Evolutionary conservation across 2,113 vertebrate species (phyloP).

Genomic region (Erinaceus europaeus): DNA sequence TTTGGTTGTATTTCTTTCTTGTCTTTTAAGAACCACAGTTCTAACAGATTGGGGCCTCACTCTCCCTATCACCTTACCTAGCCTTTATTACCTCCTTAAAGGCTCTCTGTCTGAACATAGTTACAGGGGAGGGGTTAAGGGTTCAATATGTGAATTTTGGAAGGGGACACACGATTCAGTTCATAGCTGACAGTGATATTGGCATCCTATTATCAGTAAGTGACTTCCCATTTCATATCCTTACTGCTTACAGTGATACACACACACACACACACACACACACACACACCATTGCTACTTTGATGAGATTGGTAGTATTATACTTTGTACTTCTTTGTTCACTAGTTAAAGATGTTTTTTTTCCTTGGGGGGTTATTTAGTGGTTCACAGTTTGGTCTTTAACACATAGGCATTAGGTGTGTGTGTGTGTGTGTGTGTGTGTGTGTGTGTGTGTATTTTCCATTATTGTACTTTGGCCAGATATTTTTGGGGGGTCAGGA

Average conservation of each 20-base stretch:
- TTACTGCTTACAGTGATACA: not conserved
- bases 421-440: no score
- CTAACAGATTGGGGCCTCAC: not conserved
- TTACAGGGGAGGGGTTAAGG: not conserved
- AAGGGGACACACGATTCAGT: not conserved
- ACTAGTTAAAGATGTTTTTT: conserved; percentile 40
- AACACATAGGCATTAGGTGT: no score
- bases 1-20: not conserved
- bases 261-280: not conserved
- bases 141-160: conserved; percentile 3
- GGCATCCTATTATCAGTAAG: not conserved
- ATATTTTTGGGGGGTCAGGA: not conserved
- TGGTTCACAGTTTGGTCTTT: no score
- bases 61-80: not conserved
- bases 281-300: not conserved
- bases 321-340: conserved; percentile 43
- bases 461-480: not conserved
- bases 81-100: not conserved
- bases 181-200: not conserved
- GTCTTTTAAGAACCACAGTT: not conserved
- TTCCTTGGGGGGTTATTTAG: conserved; percentile 15
- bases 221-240: not conserved
- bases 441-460: no score
- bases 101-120: not conserved
- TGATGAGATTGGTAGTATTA: conserved; percentile 9